These are phyloP conservation scores for Marronus borbonicus DNA, from an alignment of 2,888 invertebrate species.

Conservation along the genomic window DNA sequence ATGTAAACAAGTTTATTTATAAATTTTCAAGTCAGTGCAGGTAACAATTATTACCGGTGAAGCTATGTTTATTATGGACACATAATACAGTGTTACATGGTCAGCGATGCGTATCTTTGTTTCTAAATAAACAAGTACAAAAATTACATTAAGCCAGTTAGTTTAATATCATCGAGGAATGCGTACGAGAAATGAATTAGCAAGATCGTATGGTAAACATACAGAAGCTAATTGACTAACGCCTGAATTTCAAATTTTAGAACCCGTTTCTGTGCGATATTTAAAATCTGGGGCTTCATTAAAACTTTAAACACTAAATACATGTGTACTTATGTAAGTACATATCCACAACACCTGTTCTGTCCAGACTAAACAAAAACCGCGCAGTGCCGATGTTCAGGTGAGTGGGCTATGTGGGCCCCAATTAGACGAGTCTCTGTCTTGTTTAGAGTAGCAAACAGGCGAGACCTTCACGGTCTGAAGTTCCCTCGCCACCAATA, in stretches of 20 bases:
- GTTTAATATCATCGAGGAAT: neutral
- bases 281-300: neutral
- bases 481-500: constrained; percentile 43
- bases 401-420: constrained; percentile 57
- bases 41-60: too few species aligned
- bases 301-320: neutral
- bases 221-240: neutral
- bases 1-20: too few species aligned
- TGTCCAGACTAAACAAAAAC: constrained; percentile 53
- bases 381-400: constrained; percentile 50
- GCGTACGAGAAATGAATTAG: too few species aligned
- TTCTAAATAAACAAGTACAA: too few species aligned
- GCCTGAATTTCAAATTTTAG: too few species aligned
- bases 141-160: neutral
- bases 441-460: constrained; percentile 60
- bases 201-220: too few species aligned
- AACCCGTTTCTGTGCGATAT: too few species aligned
- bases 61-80: too few species aligned
- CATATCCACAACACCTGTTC: constrained; percentile 53
- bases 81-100: too few species aligned
- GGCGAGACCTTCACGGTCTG: constrained; percentile 65
- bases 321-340: constrained; percentile 3
- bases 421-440: constrained; percentile 54
- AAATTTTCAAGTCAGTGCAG: too few species aligned
- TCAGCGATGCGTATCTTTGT: too few species aligned